Base-by-base conservation (phyloP, 2,888 invertebrate species). In the Sarcophaga rosellei region DNA sequence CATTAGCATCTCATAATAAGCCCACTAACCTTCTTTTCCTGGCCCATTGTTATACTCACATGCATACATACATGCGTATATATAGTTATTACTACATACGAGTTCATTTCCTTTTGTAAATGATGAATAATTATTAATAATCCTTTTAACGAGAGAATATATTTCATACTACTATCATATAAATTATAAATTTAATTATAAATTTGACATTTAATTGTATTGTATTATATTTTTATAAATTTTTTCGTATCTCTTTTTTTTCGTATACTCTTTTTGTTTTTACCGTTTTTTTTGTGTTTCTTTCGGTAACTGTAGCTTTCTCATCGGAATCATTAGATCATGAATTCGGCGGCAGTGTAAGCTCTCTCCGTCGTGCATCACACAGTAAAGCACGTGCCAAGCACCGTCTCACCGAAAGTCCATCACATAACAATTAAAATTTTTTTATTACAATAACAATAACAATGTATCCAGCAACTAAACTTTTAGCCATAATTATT, bases 251-350 rank as follows among this genome's bases (percentile, higher is more conserved):
- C 15, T 61, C 44, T 73, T 73, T 74, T 74, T 68, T 81, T 87
- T 65, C 63, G 76, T 77, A 66, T 76, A 70, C 21, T 65, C 53
- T 81, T 66, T 81, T 84, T 68, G 83, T 84, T 88, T 88, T 86
- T 87, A 88, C 35, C 35, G 80, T 89, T 86, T 89, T 88, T 85
- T 88, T 89, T 86, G 69, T 66, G 10, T 35, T 35, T 35, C 35
- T 35, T 76, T 66, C 61, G 78, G 69, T 84, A 87, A 88, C 84
- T 86, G 79, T 90, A 93, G 93, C 93, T 89, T 93, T 93, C 90
- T 93, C 93, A 91, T 91, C 93, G 91, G 93, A 93, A 92, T 93
- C 93, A 91, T 92, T 93, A 91, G 93, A 93, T 91, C 92, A 93
- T 90, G 93, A 93, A 88, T 93, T 93, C 90, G 92, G 92, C 83